Conservation (phyloP, 2,888 invertebrate species). For the Acanthopleura granulata region DNA sequence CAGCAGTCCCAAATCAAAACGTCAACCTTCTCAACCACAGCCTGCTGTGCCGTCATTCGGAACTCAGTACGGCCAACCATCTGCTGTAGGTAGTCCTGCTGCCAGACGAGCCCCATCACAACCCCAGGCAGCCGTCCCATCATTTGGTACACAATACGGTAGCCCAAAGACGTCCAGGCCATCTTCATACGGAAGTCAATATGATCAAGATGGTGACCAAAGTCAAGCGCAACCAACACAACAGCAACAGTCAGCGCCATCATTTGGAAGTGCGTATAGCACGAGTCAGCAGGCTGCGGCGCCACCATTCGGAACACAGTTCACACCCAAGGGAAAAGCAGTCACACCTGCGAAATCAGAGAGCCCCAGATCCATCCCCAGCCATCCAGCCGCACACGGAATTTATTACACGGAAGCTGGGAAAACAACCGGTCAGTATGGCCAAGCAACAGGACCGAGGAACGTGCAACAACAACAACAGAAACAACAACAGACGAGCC, state of each 20-base stretch:
- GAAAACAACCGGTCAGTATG: no score
- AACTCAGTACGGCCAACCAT: neutral
- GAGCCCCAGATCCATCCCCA: neutral
- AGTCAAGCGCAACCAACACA: neutral
- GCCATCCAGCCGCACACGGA: slow-evolving; percentile 2
- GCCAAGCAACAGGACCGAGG: no score
- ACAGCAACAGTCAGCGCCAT: slow-evolving; percentile 4
- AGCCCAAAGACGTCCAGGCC: neutral
- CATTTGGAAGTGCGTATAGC: neutral
- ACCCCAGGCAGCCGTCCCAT: neutral
- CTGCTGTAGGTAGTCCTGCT: neutral
- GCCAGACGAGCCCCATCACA: neutral
- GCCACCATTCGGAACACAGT: slow-evolving; percentile 2
- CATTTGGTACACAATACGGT: slow-evolving; percentile 14
- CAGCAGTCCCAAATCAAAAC: neutral
- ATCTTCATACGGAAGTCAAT: neutral
- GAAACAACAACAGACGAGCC: no score
- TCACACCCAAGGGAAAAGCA: neutral
- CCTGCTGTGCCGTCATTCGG: slow-evolving; percentile 6
- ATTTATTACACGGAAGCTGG: neutral
- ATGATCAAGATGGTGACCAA: neutral
- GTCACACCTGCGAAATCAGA: neutral
- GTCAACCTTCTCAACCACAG: neutral
- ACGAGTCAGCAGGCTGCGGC: neutral
- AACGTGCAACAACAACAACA: no score